Conservation (phyloP, 2,113 vertebrate genomes). For the Oreochromis tanganicae region DNA sequence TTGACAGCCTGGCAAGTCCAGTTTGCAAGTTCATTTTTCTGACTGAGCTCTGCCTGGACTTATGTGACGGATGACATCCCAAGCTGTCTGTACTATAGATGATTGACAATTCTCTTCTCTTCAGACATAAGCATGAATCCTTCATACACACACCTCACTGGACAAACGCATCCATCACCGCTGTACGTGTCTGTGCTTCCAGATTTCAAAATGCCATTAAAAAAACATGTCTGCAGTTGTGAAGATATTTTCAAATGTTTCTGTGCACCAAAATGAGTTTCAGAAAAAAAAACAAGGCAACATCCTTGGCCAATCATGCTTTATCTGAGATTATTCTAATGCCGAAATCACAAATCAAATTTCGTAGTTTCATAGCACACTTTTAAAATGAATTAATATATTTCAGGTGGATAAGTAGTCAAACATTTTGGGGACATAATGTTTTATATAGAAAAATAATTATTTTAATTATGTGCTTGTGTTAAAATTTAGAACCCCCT, state of each 20-base stretch:
- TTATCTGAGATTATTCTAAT: background rate
- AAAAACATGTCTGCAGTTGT: background rate
- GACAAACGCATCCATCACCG: background rate
- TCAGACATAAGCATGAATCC: background rate
- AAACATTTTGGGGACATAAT: background rate
- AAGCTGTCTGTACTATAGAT: background rate
- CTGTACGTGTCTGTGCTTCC: background rate
- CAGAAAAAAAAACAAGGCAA: background rate
- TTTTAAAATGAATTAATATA: background rate
- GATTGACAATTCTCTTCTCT: background rate
- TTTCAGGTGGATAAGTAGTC: background rate
- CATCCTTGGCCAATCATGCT: background rate
- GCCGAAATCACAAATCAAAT: background rate
- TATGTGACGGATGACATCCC: slow-evolving; percentile 1
- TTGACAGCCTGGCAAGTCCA: background rate
- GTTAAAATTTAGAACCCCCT: slow-evolving; percentile 79
- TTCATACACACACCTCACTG: background rate
- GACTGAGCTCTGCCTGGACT: background rate
- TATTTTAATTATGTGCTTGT: background rate
- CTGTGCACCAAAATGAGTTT: background rate
- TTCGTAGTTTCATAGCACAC: background rate
- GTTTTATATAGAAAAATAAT: background rate
- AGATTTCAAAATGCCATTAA: background rate
- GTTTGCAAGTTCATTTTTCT: background rate
- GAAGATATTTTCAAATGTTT: background rate